Conservation (phyloP, 2,888 invertebrate species). For the Euclidia mi region DNA sequence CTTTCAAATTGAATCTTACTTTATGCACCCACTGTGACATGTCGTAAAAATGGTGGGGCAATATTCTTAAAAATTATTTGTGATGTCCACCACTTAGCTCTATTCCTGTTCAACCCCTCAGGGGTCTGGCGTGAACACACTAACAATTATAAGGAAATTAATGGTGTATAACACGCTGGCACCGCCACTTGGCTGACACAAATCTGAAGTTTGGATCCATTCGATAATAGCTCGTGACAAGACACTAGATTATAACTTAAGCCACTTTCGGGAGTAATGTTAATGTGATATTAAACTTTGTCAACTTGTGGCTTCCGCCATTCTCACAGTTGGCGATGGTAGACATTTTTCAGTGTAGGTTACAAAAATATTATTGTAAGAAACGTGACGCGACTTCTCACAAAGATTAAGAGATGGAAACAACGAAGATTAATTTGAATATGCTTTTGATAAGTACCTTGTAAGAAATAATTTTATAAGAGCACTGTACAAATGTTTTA, state of each 20-base stretch:
- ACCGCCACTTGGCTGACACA: constrained; percentile 80
- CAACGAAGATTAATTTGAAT: constrained; percentile 1
- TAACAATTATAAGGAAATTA: constrained; percentile 59
- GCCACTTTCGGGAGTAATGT: constrained; percentile 32
- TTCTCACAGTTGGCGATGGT: constrained; percentile 16
- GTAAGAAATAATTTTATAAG: no score
- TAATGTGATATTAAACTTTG: constrained; percentile 47
- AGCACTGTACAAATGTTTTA: no score
- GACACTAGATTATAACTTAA: constrained; percentile 65
- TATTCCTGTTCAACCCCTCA: constrained; percentile 6
- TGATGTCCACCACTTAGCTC: constrained; percentile 13
- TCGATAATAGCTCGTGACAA: constrained; percentile 79
- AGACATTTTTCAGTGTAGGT: constrained; percentile 6
- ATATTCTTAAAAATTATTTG: not conserved
- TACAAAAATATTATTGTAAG: constrained; percentile 2
- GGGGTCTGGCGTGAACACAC: constrained; percentile 26
- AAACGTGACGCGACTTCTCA: not conserved
- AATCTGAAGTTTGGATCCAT: constrained; percentile 72
- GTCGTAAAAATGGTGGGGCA: no score
- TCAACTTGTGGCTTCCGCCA: constrained; percentile 14
- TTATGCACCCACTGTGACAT: no score
- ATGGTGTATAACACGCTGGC: constrained; percentile 63
- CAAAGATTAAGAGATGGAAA: not conserved
- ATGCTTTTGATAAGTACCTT: constrained; percentile 3
- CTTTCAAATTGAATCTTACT: no score